A percentile compares a stretch with the other conserved stretches of the same genome.
Evolutionary conservation across 2,888 invertebrate genomes (phyloP).

Genomic region (Meganola albula): DNA sequence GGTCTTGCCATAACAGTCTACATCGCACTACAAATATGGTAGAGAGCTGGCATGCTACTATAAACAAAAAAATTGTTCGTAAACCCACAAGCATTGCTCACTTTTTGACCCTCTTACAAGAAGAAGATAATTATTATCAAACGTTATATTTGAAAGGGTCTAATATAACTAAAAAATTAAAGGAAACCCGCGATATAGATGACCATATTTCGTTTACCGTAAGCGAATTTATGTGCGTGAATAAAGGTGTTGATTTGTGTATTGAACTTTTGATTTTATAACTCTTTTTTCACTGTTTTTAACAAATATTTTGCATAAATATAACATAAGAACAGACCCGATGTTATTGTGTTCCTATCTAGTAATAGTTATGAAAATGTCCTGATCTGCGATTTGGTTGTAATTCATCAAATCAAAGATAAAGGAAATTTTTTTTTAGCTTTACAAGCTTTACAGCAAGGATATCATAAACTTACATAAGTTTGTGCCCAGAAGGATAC

Average conservation of each 20-base stretch:
- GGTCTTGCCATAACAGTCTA: conserved; percentile 8
- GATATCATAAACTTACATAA: no score
- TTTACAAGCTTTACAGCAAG: no score
- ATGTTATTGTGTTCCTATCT: no score
- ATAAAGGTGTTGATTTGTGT: conserved; percentile 1
- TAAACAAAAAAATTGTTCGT: conserved; percentile 12
- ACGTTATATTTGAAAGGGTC: conserved; percentile 6
- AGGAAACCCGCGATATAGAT: conserved; percentile 5
- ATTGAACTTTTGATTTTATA: conserved; percentile 1
- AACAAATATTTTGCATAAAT: no score
- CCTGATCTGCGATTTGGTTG: no score
- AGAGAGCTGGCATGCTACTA: conserved; percentile 10
- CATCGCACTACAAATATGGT: conserved; percentile 14
- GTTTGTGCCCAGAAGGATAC: no score
- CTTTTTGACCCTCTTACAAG: conserved; percentile 14
- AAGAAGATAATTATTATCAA: conserved; percentile 13
- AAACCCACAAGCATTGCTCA: conserved; percentile 14
- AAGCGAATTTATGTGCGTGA: conserved; percentile 3
- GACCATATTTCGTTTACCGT: conserved; percentile 4
- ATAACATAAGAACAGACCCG: no score
- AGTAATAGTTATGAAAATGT: no score
- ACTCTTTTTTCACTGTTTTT: no score
- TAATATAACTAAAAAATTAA: conserved; percentile 5
- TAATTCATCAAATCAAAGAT: no score
- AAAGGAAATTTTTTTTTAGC: no score